Evolutionary conservation across 2,113 vertebrate genomes (phyloP).

Genomic region (Camelus bactrianus): DNA sequence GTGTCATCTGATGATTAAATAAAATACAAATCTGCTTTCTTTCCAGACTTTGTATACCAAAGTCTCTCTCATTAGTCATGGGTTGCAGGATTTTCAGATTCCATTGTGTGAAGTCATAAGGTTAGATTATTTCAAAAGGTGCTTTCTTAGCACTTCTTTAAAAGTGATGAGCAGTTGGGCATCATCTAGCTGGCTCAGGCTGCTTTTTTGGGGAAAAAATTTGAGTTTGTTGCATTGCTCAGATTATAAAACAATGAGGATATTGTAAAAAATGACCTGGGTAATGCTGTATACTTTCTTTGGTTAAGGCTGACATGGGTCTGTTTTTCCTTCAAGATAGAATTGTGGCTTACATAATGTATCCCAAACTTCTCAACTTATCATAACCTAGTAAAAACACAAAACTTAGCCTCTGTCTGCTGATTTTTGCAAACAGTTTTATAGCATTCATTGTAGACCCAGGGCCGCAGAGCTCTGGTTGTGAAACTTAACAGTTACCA

Average conservation of each 20-base stretch:
- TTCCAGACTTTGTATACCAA: not conserved
- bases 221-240: not conserved
- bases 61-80: not conserved
- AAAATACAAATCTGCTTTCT: constrained; percentile 37
- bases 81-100: not conserved
- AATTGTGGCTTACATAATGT: not conserved
- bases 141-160: not conserved
- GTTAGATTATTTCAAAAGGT: not conserved
- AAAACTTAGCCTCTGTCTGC: not conserved
- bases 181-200: not conserved
- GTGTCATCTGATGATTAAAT: constrained; percentile 31
- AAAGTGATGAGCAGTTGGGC: not conserved
- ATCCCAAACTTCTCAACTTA: not conserved
- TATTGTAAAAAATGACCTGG: not conserved
- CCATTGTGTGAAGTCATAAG: not conserved
- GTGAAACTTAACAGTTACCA: not conserved
- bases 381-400: not conserved
- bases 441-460: not conserved
- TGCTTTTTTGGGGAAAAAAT: not conserved
- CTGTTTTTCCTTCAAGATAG: not conserved
- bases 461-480: not conserved
- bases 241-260: not conserved
- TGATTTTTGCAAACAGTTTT: not conserved
- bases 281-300: not conserved
- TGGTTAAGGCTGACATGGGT: not conserved